These are phyloP conservation scores for Anorthoa munda DNA, from an alignment of 2,888 invertebrate species.

Conservation along the genomic window DNA sequence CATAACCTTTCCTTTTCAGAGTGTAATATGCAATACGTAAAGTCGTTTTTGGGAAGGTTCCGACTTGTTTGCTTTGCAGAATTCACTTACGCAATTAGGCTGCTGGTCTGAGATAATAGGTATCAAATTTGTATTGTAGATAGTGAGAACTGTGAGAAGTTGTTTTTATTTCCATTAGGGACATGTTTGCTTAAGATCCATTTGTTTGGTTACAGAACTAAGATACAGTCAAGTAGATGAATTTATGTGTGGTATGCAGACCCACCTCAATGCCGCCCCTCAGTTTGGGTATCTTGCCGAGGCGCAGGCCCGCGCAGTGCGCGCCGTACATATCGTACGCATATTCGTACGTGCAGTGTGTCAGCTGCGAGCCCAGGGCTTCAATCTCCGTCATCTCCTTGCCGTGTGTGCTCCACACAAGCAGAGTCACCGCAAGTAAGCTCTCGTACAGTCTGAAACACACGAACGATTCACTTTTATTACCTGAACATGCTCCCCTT, in stretches of 20 bases:
- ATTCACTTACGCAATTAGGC: no score
- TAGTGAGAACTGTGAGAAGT: not conserved
- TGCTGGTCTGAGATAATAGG: no score
- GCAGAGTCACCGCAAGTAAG: slow-evolving; percentile 67
- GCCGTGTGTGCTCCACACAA: slow-evolving; percentile 66
- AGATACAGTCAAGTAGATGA: not conserved
- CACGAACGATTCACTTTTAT: not conserved
- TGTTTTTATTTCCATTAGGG: not conserved
- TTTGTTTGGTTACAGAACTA: not conserved
- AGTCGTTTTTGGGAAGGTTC: no score
- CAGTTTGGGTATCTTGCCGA: slow-evolving; percentile 87
- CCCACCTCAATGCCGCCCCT: slow-evolving; percentile 90
- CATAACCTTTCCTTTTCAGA: no score
- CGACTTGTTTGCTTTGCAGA: no score
- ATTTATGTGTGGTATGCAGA: no score
- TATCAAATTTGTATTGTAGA: not conserved
- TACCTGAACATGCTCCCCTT: not conserved
- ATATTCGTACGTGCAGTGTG: slow-evolving; percentile 88
- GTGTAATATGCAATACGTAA: no score
- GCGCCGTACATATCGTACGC: slow-evolving; percentile 90
- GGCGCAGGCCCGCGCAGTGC: slow-evolving; percentile 87
- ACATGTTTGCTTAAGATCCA: not conserved
- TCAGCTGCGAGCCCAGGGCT: slow-evolving; percentile 77
- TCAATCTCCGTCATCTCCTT: slow-evolving; percentile 84
- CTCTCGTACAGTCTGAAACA: slow-evolving; percentile 75